Conservation (phyloP, 1,140 invertebrate genomes). For the Apis dorsata region DNA sequence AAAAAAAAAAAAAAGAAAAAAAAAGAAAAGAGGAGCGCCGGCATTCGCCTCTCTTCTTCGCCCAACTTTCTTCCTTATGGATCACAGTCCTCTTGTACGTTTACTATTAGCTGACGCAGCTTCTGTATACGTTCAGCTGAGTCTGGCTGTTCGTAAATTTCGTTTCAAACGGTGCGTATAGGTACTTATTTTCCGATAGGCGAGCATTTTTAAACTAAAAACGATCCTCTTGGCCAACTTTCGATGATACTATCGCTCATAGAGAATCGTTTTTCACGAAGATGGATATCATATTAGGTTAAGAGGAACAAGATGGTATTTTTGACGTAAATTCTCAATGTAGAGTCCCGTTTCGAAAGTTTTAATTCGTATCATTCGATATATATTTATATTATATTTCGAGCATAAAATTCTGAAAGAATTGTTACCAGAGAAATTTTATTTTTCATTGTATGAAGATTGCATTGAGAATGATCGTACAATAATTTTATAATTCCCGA, state of each 20-base stretch:
- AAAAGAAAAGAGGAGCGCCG: conserved; percentile 4
- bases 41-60: not conserved
- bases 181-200: too few species aligned
- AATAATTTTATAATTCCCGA: not conserved
- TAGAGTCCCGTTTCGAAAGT: too few species aligned
- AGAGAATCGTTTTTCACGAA: too few species aligned
- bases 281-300: too few species aligned
- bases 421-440: too few species aligned
- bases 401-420: too few species aligned
- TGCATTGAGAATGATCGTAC: not conserved
- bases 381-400: too few species aligned
- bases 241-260: too few species aligned
- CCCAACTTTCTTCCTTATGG: conserved; percentile 8
- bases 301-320: too few species aligned
- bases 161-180: not conserved
- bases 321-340: too few species aligned
- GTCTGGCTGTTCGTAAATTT: not conserved
- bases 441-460: too few species aligned
- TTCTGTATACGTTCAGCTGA: not conserved
- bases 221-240: not conserved
- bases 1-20: not conserved
- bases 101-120: conserved; percentile 34
- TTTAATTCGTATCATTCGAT: too few species aligned
- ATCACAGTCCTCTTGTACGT: conserved; percentile 11
- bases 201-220: not conserved